These are phyloP conservation scores for Nannobrachium achirus DNA, from an alignment of 2,113 vertebrate genomes.

Conservation along the genomic window DNA sequence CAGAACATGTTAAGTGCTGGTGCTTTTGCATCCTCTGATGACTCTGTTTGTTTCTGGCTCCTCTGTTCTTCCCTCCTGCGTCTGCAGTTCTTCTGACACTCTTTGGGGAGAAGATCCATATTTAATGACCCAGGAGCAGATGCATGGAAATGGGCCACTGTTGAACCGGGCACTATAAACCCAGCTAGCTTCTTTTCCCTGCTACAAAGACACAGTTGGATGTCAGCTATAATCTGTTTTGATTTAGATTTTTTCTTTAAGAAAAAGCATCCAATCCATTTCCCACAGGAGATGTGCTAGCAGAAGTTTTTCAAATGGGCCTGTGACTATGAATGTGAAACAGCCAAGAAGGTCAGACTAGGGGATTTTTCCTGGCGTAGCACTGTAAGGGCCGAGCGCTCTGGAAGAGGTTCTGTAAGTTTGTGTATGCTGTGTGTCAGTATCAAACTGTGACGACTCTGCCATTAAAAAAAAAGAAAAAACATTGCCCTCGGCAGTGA, in stretches of 20 bases:
- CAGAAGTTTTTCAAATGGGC: conserved; percentile 11
- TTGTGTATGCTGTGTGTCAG: no score
- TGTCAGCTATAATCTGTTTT: conserved; percentile 8
- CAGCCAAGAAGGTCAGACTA: not conserved
- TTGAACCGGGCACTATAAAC: conserved; percentile 34
- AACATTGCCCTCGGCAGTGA: no score
- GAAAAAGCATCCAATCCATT: conserved; percentile 3
- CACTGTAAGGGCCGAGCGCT: no score
- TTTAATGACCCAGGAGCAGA: conserved; percentile 56
- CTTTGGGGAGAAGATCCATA: conserved; percentile 53
- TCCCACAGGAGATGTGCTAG: not conserved
- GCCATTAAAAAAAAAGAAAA: no score
- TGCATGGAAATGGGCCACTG: conserved; percentile 58
- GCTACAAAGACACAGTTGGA: conserved; percentile 29
- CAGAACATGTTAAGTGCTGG: conserved; percentile 16
- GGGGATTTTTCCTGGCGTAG: no score
- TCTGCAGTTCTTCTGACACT: conserved; percentile 28
- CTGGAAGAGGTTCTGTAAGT: no score
- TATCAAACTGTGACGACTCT: no score
- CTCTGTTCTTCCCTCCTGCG: not conserved
- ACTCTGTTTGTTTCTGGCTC: conserved; percentile 14
- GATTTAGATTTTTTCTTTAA: no score
- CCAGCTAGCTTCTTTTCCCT: conserved; percentile 26
- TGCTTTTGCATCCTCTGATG: not conserved
- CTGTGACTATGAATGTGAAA: conserved; percentile 8